phyloP scores from a whole-genome alignment of 2,888 invertebrate genomes.

The Plagodis pulveraria region DNA sequence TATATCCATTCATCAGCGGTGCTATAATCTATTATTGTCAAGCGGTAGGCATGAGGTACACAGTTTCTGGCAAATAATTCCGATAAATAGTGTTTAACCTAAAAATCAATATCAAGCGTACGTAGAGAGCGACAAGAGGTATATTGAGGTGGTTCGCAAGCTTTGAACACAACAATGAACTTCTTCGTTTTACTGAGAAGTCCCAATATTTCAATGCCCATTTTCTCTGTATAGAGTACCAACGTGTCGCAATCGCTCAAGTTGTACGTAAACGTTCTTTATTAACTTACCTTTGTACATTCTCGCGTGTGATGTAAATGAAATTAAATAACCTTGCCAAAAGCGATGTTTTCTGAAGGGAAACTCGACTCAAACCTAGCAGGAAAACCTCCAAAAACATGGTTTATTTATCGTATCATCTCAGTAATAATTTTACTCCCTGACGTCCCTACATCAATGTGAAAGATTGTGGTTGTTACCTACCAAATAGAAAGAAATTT shows the following conservation, averaged over 20 bases:
- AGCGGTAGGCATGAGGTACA: too few relatives aligned
- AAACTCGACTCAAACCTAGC: constrained; percentile 5
- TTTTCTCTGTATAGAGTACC: background rate
- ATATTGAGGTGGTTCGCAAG: too few relatives aligned
- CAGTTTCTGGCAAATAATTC: too few relatives aligned
- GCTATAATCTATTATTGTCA: too few relatives aligned
- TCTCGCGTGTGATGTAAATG: constrained; percentile 24
- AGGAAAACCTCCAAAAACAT: constrained; percentile 23
- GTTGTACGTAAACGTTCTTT: background rate
- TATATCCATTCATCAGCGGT: too few relatives aligned
- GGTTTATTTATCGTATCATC: constrained; percentile 23
- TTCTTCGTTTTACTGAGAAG: too few relatives aligned
- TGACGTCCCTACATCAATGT: constrained; percentile 21
- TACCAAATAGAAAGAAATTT: too few relatives aligned
- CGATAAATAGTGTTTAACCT: too few relatives aligned
- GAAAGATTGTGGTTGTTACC: background rate
- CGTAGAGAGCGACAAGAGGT: too few relatives aligned
- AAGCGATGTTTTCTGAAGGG: constrained; percentile 19
- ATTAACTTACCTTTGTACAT: constrained; percentile 8
- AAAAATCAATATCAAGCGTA: too few relatives aligned
- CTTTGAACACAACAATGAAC: too few relatives aligned
- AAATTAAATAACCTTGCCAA: constrained; percentile 20
- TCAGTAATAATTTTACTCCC: constrained; percentile 21
- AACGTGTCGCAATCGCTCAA: background rate
- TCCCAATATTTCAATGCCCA: too few relatives aligned